Conservation (phyloP, 2,797 vertebrate species). For the Cyclura pinguis region DNA sequence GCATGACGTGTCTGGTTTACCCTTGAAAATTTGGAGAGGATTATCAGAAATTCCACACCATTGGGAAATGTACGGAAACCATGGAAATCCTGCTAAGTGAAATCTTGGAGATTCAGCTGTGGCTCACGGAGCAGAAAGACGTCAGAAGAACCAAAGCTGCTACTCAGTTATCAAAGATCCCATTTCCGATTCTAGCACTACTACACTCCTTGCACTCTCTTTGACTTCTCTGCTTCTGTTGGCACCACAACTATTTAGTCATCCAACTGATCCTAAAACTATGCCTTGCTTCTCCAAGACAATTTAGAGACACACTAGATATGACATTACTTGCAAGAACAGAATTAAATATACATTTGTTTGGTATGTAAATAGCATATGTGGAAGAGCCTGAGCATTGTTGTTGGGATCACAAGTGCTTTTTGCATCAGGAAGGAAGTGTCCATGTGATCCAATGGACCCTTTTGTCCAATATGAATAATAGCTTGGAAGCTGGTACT, state of each 20-base stretch:
- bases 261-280: not conserved
- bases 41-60: slow-evolving; percentile 45
- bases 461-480: not conserved
- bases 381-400: not conserved
- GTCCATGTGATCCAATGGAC: not conserved
- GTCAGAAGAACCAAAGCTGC: slow-evolving; percentile 21
- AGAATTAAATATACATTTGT: not conserved
- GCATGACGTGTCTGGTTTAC: slow-evolving; percentile 38
- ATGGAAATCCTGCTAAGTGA: slow-evolving; percentile 47
- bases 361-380: not conserved
- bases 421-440: not conserved
- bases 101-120: slow-evolving; percentile 50
- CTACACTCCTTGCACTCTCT: not conserved
- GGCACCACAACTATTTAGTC: not conserved
- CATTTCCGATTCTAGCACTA: not conserved
- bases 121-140: slow-evolving; percentile 6
- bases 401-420: not conserved
- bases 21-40: slow-evolving; percentile 32
- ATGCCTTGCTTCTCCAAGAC: not conserved
- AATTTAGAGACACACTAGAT: not conserved
- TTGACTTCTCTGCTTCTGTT: not conserved
- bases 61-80: slow-evolving; percentile 64
- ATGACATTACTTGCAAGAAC: not conserved
- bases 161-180: slow-evolving; percentile 13
- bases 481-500: not conserved